Percentiles rank a stretch among this genome's conserved stretches.
Conservation (phyloP, 2,888 invertebrate genomes). For the Serripes groenlandicus region DNA sequence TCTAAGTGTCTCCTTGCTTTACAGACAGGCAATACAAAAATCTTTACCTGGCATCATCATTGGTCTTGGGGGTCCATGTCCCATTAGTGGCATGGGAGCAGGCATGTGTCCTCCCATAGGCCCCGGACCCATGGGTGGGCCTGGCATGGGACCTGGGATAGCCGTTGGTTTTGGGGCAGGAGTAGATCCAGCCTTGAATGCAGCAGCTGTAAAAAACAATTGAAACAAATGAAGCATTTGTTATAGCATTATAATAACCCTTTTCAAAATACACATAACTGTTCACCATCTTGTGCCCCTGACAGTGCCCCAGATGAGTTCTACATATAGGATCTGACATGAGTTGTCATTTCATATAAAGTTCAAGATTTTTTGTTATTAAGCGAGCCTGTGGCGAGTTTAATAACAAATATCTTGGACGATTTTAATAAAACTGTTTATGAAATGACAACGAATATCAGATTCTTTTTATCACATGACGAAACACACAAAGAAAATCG, state of each 20-base stretch:
- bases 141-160: conserved; percentile 67
- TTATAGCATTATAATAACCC: neutral
- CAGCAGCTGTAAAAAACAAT: conserved; percentile 91
- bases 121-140: conserved; percentile 74
- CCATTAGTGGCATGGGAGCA: conserved; percentile 88
- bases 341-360: no score
- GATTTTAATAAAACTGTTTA: no score
- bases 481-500: no score
- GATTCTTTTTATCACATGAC: no score
- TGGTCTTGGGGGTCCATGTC: conserved; percentile 87
- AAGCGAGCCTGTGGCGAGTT: no score
- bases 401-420: no score
- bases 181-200: conserved; percentile 95
- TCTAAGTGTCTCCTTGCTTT: no score
- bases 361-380: no score
- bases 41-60: conserved; percentile 80
- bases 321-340: no score
- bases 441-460: no score
- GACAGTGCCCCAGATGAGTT: no score
- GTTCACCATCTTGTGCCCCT: neutral
- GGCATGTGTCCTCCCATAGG: conserved; percentile 77
- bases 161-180: conserved; percentile 87
- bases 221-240: no score
- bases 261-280: neutral
- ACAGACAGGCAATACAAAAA: neutral